Evolutionary conservation across 2,888 invertebrate genomes (phyloP), one percentile per base, ranked within the genome.

Genomic region (Caenorhabditis auriculariae): DNA sequence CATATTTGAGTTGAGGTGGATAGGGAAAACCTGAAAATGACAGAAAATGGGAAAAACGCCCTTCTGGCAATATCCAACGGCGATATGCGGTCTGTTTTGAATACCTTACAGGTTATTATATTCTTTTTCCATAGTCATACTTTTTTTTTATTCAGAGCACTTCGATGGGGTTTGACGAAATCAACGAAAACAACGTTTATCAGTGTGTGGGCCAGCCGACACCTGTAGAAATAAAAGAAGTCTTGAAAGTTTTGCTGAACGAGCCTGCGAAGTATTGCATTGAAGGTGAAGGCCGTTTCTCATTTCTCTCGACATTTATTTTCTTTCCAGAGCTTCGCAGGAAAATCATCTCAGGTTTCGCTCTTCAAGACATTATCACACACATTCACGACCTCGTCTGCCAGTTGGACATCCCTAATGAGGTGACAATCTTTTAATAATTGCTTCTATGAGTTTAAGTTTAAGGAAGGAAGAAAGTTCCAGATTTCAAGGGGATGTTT

Each of bases 11-110:
- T 41, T 96, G 96, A 84, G 94, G 61, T 60, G 2, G 38, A 69
- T 19, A 28, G 51, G 23, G 73, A 73, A 43, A 49, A 58, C n/a
- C 17, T 73, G 21, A 51, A 59, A 27, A 60, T 73, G 60, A 88
- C 89, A 0, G 89, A 91, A 62, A 91, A 91, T 85, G 98, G 95
- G 0, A 88, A 90, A 81, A 87, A 90, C 71, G 94, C 96, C 0
- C 83, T 98, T 4, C 86, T 95, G 64, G 89, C 89, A 0, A 85
- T 99, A 1, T 90, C 94, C 0, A 89, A 89, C 57, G 98, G 98
- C 12, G 98, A 99, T 84, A 99, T 99, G 98, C 87, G 98, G 71
- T 91, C 91, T 83, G 93, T 95, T 0, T 84, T 99, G 23, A 98
- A 98, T 84, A 90, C 96, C 23, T 85, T 99, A 47, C 96, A 98